phyloP scores from a whole-genome alignment of 2,888 invertebrate genomes.

The Lypha dubia region DNA sequence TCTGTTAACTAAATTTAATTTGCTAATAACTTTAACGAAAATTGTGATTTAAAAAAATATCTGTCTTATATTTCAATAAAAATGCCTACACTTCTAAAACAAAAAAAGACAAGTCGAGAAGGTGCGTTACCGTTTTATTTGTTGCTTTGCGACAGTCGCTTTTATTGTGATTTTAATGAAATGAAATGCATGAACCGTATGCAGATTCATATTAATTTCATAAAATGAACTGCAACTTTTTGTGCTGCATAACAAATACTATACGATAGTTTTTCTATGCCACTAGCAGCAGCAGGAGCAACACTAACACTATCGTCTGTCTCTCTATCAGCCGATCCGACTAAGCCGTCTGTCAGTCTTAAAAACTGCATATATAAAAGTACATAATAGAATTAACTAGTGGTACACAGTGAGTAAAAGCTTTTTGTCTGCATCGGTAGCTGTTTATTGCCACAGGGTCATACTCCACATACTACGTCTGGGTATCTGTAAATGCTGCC shows the following conservation, averaged over 20 bases:
- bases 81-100: not conserved
- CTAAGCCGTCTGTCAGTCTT: not conserved
- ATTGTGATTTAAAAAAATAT: too few relatives aligned
- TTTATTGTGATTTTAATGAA: conserved; percentile 2
- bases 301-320: conserved; percentile 3
- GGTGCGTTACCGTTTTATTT: not conserved
- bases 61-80: too few relatives aligned
- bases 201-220: conserved; percentile 32
- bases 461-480: conserved; percentile 51
- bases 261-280: conserved; percentile 50
- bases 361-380: not conserved
- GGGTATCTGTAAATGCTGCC: not conserved
- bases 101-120: not conserved
- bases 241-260: conserved; percentile 40
- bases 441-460: conserved; percentile 70
- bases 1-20: too few relatives aligned
- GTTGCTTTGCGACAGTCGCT: not conserved
- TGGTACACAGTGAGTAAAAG: conserved; percentile 17
- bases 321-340: not conserved
- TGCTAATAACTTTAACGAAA: too few relatives aligned
- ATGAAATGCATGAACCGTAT: not conserved
- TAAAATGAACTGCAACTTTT: conserved; percentile 29
- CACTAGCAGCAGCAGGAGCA: conserved; percentile 11
- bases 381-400: not conserved
- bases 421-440: conserved; percentile 45